Evolutionary conservation across 1,140 invertebrate species (phyloP).

Genomic region (Schlechtendalia chinensis): DNA sequence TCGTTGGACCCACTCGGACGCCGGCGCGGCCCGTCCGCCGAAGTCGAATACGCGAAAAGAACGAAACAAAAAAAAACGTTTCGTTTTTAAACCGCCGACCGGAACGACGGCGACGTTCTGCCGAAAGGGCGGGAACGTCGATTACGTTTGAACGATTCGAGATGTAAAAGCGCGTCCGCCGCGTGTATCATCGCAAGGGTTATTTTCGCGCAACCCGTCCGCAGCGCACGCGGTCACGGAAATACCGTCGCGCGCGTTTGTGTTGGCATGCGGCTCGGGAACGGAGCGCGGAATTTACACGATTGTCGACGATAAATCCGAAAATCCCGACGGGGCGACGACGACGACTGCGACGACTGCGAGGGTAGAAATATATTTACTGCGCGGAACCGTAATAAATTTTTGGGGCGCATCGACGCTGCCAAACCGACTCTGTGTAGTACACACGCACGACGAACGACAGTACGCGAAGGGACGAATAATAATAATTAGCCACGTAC

Average conservation of each 20-base stretch:
- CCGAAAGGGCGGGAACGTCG: too few species aligned
- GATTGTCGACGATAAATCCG: constrained; percentile 39
- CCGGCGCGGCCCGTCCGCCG: too few species aligned
- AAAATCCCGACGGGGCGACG: constrained; percentile 39
- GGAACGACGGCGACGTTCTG: too few species aligned
- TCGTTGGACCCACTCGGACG: too few species aligned
- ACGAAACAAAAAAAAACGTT: too few species aligned
- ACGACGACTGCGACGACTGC: constrained; percentile 27
- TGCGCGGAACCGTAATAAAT: constrained; percentile 41
- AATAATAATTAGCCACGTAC: constrained; percentile 16
- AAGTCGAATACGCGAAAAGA: too few species aligned
- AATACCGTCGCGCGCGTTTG: constrained; percentile 1
- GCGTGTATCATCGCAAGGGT: constrained; percentile 8
- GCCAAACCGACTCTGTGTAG: not conserved
- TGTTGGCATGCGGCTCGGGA: not conserved
- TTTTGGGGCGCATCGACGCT: constrained; percentile 12
- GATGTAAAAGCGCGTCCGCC: too few species aligned
- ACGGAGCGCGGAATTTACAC: constrained; percentile 16
- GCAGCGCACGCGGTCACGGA: not conserved
- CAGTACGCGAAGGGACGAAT: constrained; percentile 3
- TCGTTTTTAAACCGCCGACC: too few species aligned
- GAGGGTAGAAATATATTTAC: constrained; percentile 48
- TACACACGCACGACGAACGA: not conserved
- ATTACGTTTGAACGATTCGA: too few species aligned
- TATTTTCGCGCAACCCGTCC: constrained; percentile 33